Conservation (phyloP, 2,113 vertebrate species). For the Gulo gulo region DNA sequence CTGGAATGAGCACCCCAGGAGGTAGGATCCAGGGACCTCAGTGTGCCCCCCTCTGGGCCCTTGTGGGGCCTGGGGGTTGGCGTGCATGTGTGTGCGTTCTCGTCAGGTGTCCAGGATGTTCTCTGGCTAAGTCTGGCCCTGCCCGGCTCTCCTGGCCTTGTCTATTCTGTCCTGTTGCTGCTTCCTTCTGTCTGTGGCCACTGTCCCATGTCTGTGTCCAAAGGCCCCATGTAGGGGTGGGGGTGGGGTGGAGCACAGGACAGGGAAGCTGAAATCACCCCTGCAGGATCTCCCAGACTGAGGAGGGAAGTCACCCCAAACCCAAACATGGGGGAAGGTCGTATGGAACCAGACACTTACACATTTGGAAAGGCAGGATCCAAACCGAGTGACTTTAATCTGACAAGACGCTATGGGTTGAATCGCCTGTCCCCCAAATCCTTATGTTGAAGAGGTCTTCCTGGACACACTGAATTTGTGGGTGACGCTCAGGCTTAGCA, state of each 20-base stretch:
- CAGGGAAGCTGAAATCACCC: fast-evolving
- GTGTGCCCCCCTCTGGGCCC: conserved; percentile 46
- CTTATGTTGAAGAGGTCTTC: not conserved
- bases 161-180: not conserved
- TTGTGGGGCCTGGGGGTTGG: not conserved
- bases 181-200: conserved; percentile 28
- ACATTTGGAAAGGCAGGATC: not conserved
- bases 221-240: not conserved
- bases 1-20: conserved; percentile 76
- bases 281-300: not conserved
- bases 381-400: not conserved
- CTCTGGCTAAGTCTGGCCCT: not conserved
- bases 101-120: not conserved
- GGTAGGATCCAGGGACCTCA: conserved; percentile 75
- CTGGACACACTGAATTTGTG: not conserved
- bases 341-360: not conserved
- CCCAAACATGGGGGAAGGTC: not conserved
- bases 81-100: conserved; percentile 38
- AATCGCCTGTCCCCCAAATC: not conserved
- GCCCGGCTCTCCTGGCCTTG: not conserved
- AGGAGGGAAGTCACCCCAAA: not conserved
- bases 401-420: not conserved
- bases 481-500: not conserved
- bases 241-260: not conserved
- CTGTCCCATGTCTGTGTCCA: conserved; percentile 28